phyloP scores from a whole-genome alignment of 2,113 vertebrate species.

The Butorides virescens region DNA sequence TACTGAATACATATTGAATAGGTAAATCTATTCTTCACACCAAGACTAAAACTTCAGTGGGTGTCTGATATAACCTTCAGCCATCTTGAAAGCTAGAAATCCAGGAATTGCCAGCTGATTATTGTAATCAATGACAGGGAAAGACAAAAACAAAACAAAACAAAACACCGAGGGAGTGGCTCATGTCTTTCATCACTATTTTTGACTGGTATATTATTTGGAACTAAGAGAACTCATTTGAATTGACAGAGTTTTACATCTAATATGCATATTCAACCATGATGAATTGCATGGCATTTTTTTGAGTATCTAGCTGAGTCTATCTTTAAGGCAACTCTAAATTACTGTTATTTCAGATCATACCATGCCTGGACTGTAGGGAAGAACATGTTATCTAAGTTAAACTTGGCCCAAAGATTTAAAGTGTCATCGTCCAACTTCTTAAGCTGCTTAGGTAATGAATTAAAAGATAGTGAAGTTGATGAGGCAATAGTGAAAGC shows the following conservation, averaged over 20 bases:
- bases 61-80: background rate
- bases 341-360: background rate
- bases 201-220: background rate
- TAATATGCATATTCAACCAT: background rate
- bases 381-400: background rate
- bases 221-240: background rate
- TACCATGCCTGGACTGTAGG: background rate
- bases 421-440: background rate
- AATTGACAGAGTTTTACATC: background rate
- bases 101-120: background rate
- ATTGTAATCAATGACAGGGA: background rate
- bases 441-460: background rate
- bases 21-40: background rate
- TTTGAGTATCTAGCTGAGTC: background rate
- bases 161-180: background rate
- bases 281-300: background rate
- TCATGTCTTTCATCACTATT: background rate
- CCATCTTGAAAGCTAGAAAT: background rate
- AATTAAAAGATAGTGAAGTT: background rate
- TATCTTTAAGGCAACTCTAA: background rate
- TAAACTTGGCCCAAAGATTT: background rate
- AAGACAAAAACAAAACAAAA: no score
- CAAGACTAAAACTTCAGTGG: background rate
- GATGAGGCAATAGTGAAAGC: background rate
- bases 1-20: background rate